Conservation (phyloP, 2,113 vertebrate genomes). For the Cavia porcellus region DNA sequence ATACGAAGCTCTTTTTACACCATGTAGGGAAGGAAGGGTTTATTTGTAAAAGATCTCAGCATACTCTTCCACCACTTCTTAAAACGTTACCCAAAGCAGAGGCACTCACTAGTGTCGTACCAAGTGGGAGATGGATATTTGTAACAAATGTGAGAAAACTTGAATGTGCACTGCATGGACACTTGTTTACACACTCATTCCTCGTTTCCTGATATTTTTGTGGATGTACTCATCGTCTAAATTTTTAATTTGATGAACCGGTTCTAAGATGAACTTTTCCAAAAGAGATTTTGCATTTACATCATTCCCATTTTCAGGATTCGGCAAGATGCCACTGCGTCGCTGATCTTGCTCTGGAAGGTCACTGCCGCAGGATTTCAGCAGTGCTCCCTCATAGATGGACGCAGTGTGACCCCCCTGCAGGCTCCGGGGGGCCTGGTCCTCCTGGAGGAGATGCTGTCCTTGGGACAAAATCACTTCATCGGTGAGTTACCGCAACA, state of each 20-base stretch:
- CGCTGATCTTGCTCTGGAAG: constrained; percentile 94
- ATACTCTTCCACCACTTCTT: neutral
- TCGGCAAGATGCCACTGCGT: constrained; percentile 92
- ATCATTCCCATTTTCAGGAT: constrained; percentile 86
- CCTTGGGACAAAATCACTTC: constrained; percentile 96
- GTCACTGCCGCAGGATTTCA: constrained; percentile 93
- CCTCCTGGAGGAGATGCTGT: constrained; percentile 93
- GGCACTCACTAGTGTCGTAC: neutral
- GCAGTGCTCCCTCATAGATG: constrained; percentile 94
- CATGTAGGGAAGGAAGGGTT: neutral
- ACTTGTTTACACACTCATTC: accelerated
- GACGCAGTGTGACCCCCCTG: constrained; percentile 92
- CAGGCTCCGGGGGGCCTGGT: constrained; percentile 94
- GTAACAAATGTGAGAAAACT: too few species aligned
- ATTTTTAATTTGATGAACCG: neutral
- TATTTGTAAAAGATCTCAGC: neutral
- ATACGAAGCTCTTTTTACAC: neutral
- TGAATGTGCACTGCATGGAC: accelerated
- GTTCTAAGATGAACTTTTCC: neutral
- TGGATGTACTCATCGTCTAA: accelerated
- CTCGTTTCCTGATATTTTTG: neutral
- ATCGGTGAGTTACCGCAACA: constrained; percentile 91
- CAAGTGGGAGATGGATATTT: neutral
- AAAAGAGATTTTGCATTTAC: neutral
- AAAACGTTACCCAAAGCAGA: neutral